Conservation (phyloP, 1,140 invertebrate species). For the Samia ricini region DNA sequence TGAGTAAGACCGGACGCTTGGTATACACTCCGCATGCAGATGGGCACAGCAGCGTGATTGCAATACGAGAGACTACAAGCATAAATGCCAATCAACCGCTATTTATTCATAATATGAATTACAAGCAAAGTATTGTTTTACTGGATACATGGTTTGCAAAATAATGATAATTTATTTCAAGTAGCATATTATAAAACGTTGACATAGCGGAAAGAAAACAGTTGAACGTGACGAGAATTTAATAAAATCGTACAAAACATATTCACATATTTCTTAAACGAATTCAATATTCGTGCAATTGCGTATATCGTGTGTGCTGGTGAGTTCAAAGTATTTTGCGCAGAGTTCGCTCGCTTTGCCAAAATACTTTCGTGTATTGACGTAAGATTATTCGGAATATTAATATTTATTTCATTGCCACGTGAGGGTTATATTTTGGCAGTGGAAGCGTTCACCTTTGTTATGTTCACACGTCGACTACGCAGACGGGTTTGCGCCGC, state of each 20-base stretch:
- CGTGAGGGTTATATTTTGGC: neutral
- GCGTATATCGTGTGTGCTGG: constrained; percentile 1
- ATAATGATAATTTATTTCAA: constrained; percentile 56
- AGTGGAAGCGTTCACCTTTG: constrained; percentile 21
- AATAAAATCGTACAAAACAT: neutral
- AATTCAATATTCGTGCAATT: constrained; percentile 19
- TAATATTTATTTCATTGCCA: constrained; percentile 3
- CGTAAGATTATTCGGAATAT: constrained; percentile 1
- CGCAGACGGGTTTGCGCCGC: neutral
- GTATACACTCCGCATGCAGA: constrained; percentile 61
- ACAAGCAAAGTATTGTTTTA: constrained; percentile 54
- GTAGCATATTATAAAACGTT: constrained; percentile 31
- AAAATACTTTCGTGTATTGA: neutral
- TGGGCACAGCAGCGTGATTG: constrained; percentile 53
- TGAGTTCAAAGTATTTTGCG: neutral
- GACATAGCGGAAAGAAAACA: constrained; percentile 34
- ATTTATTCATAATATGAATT: constrained; percentile 59
- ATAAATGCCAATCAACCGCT: constrained; percentile 65
- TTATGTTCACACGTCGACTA: neutral
- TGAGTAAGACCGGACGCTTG: constrained; percentile 69
- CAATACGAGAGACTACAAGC: constrained; percentile 66
- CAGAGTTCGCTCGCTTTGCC: constrained; percentile 37
- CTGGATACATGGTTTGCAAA: constrained; percentile 51
- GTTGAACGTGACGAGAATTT: neutral
- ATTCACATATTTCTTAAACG: constrained; percentile 20